A percentile compares a stretch with the other conserved stretches of the same genome.
Conservation (phyloP, 1,140 invertebrate species). For the Drosophila pandora region DNA sequence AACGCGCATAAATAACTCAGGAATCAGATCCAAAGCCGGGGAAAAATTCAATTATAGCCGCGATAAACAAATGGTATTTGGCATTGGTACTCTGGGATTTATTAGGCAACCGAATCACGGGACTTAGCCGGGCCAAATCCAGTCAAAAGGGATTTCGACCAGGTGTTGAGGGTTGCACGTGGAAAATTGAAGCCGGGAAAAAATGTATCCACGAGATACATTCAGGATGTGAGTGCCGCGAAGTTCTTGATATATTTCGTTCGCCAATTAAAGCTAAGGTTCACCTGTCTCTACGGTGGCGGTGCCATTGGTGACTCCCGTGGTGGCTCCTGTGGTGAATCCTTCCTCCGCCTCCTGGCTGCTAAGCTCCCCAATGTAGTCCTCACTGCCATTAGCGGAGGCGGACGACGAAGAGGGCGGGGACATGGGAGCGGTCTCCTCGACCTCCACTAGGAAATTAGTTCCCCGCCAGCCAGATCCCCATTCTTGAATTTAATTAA, state of each 20-base stretch:
- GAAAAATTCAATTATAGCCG: conserved; percentile 63
- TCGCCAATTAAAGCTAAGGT: conserved; percentile 14
- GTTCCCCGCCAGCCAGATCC: conserved; percentile 77
- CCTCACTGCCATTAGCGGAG: conserved; percentile 50
- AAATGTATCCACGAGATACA: neutral
- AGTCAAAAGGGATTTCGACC: conserved; percentile 16
- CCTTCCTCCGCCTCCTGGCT: conserved; percentile 62
- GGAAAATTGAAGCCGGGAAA: conserved; percentile 5
- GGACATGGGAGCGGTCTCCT: conserved; percentile 68
- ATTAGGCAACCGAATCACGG: conserved; percentile 17
- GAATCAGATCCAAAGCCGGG: conserved; percentile 25
- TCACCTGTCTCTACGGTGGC: conserved; percentile 48
- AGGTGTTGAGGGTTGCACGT: conserved; percentile 9
- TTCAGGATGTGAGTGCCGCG: neutral
- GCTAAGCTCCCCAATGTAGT: conserved; percentile 59
- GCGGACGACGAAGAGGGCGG: conserved; percentile 31
- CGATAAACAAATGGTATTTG: conserved; percentile 34
- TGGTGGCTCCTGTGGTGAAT: conserved; percentile 43
- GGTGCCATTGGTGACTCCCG: conserved; percentile 52
- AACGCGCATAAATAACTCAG: conserved; percentile 55
- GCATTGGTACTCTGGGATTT: conserved; percentile 20
- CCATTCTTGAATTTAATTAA: conserved; percentile 60
- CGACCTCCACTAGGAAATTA: conserved; percentile 82
- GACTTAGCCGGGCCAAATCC: conserved; percentile 14
- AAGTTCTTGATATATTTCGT: neutral